Evolutionary conservation across 2,113 vertebrate genomes (phyloP).

Genomic region (Canis aureus): DNA sequence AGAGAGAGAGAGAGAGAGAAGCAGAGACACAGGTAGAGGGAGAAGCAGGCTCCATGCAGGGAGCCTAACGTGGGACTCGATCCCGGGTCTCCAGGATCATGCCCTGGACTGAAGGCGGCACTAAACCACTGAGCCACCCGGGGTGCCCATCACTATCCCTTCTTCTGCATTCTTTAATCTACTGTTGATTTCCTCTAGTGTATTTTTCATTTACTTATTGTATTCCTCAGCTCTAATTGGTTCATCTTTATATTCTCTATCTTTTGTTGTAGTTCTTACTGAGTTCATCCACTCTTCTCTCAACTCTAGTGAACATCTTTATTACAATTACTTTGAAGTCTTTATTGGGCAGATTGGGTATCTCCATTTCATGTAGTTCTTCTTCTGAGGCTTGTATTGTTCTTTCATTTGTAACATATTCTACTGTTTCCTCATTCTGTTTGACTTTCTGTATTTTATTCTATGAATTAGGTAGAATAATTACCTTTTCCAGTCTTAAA

Average conservation of each 20-base stretch:
- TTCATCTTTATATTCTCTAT: not conserved
- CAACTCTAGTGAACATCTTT: not conserved
- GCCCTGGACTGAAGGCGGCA: too few species aligned
- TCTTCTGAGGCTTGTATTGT: not conserved
- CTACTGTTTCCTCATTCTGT: not conserved
- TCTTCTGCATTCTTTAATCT: not conserved
- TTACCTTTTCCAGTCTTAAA: not conserved
- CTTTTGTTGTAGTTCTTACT: not conserved
- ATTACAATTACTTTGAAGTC: not conserved
- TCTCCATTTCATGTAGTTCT: not conserved
- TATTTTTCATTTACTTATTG: not conserved
- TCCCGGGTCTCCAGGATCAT: too few species aligned
- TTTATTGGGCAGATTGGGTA: not conserved
- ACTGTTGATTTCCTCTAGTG: not conserved
- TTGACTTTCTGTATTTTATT: not conserved
- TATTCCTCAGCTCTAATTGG: not conserved
- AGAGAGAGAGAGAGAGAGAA: too few species aligned
- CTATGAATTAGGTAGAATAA: not conserved
- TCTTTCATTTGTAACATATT: not conserved
- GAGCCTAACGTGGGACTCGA: too few species aligned
- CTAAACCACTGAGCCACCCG: too few species aligned
- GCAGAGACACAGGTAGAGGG: too few species aligned
- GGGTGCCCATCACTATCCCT: not conserved
- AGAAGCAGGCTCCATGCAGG: too few species aligned
- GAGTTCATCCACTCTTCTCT: not conserved